These are phyloP conservation scores for Loripinus fragilis DNA, from an alignment of 2,888 invertebrate genomes.

Conservation along the genomic window DNA sequence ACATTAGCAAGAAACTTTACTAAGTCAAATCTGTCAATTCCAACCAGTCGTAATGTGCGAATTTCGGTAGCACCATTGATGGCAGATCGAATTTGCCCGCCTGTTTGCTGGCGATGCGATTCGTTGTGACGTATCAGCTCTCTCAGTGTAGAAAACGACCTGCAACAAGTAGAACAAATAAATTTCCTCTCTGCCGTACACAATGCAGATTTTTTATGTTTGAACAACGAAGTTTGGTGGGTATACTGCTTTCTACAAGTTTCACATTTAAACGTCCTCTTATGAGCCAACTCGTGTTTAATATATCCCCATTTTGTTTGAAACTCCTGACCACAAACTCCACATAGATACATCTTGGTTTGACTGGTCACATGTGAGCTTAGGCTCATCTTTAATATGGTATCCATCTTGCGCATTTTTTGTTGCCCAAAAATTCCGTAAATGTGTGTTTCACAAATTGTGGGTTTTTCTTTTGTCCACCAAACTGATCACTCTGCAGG, in stretches of 20 bases:
- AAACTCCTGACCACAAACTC: conserved; percentile 9
- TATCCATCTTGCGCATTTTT: conserved; percentile 3
- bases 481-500: not conserved
- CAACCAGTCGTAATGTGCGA: not conserved
- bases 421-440: conserved; percentile 10
- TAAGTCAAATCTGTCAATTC: conserved; percentile 8
- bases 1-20: conserved; percentile 8
- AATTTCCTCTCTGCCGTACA: not conserved
- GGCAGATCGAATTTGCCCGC: conserved; percentile 4
- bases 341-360: conserved; percentile 16
- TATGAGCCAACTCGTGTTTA: conserved; percentile 14
- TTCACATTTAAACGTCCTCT: conserved; percentile 2
- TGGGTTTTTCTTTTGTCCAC: not conserved
- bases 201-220: not conserved
- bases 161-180: not conserved
- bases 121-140: not conserved
- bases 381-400: conserved; percentile 5
- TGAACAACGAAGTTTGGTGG: not conserved
- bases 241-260: conserved; percentile 10
- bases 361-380: not conserved
- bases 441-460: conserved; percentile 13
- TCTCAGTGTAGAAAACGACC: not conserved
- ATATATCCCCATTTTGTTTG: conserved; percentile 2
- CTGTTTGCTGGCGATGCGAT: conserved; percentile 1
- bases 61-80: conserved; percentile 1